Conservation (phyloP, 2,113 vertebrate species). For the Xiphorhynchus elegans region DNA sequence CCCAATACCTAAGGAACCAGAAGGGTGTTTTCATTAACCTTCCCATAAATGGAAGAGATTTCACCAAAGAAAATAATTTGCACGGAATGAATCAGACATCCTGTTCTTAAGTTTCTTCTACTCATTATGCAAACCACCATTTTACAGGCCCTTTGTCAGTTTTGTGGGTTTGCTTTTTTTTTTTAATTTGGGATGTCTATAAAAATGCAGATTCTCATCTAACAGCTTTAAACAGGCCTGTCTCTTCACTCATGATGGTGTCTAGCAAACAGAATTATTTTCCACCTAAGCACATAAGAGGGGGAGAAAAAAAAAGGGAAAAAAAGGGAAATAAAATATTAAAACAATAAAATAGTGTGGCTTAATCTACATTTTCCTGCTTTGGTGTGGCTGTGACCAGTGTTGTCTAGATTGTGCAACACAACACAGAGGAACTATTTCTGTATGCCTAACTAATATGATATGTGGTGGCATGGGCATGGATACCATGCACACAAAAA, state of each 20-base stretch:
- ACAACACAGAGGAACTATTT: neutral
- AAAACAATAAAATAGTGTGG: neutral
- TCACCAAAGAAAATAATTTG: slow-evolving; percentile 44
- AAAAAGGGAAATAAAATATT: neutral
- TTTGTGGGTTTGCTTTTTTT: neutral
- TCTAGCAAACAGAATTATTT: neutral
- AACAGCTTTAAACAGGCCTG: neutral
- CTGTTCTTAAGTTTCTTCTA: neutral
- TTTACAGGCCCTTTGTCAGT: neutral
- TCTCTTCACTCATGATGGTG: neutral
- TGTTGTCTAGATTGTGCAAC: neutral
- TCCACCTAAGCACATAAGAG: neutral
- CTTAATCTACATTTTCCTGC: neutral
- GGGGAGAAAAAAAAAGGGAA: neutral
- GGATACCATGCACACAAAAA: neutral
- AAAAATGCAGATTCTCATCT: neutral
- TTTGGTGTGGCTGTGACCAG: neutral
- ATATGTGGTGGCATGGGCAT: neutral
- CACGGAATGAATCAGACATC: slow-evolving; percentile 50
- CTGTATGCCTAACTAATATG: neutral
- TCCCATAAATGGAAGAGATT: slow-evolving; percentile 48
- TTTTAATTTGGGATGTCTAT: neutral
- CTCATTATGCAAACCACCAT: neutral
- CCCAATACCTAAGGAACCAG: slow-evolving; percentile 85
- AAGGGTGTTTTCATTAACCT: slow-evolving; percentile 27